phyloP scores from a whole-genome alignment of 2,113 vertebrate genomes.

The Psittacus erithacus region DNA sequence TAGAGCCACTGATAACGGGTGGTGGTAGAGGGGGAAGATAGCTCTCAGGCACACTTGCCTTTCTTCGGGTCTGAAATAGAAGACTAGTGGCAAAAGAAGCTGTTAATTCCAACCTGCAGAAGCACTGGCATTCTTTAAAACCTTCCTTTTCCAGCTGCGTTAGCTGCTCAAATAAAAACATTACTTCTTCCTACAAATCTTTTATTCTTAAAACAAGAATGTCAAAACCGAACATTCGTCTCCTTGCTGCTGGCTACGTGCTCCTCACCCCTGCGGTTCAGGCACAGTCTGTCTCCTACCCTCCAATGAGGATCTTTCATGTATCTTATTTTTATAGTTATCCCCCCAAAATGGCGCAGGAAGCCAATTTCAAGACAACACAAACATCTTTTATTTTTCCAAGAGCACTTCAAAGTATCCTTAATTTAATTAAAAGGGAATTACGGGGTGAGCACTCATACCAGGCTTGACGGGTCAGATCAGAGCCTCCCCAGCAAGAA shows the following conservation, averaged over 20 bases:
- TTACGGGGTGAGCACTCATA: background rate
- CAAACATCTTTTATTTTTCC: constrained; percentile 10
- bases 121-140: background rate
- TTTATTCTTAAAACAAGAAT: background rate
- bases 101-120: background rate
- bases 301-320: background rate
- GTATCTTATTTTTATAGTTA: background rate
- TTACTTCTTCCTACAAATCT: background rate
- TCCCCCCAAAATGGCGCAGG: background rate
- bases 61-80: background rate
- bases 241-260: background rate
- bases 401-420: constrained; percentile 29
- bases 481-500: background rate
- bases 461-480: background rate
- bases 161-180: background rate
- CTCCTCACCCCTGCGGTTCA: background rate
- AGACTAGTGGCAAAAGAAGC: background rate
- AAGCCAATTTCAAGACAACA: background rate
- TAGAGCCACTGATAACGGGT: background rate
- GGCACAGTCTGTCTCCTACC: background rate
- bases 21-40: background rate
- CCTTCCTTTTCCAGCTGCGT: background rate
- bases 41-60: background rate
- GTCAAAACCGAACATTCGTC: background rate
- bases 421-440: constrained; percentile 21